Conservation (phyloP, 1,140 invertebrate species). For the Ganaspis sp. region DNA sequence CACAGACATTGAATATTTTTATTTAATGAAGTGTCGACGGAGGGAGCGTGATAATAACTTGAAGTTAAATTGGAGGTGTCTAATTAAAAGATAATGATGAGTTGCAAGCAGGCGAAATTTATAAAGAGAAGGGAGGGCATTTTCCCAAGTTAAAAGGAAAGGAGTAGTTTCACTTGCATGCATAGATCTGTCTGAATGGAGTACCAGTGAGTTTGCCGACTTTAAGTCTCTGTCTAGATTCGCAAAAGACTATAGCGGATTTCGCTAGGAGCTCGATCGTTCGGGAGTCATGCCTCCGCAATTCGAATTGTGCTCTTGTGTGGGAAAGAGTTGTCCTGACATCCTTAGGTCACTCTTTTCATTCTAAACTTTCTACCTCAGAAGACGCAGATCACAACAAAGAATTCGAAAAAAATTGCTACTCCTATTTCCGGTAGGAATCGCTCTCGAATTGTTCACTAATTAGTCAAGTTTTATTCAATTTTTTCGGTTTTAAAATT, state of each 20-base stretch:
- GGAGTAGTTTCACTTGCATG: slow-evolving; percentile 6
- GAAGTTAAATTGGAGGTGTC: background rate
- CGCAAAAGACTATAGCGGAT: background rate
- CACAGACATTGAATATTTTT: background rate
- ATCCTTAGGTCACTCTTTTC: background rate
- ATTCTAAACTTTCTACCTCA: slow-evolving; percentile 12
- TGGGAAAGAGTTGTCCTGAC: slow-evolving; percentile 6
- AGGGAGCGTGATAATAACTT: background rate
- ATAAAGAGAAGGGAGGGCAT: background rate
- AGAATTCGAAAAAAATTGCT: background rate
- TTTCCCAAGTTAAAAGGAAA: background rate
- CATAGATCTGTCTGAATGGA: slow-evolving; percentile 17
- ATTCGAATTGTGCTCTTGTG: slow-evolving; percentile 16
- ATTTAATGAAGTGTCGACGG: too few relatives aligned
- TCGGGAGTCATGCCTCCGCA: background rate
- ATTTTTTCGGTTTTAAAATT: too few relatives aligned
- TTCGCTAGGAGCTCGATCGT: background rate
- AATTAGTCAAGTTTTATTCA: too few relatives aligned
- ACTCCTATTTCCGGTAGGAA: background rate
- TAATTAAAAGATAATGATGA: background rate
- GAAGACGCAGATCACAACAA: slow-evolving; percentile 1
- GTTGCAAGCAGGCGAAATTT: background rate
- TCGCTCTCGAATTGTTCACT: background rate
- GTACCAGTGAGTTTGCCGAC: slow-evolving; percentile 22
- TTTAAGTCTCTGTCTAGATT: background rate